These are phyloP conservation scores for Caenorhabditis afra DNA, from an alignment of 2,888 invertebrate species.

Conservation along the genomic window DNA sequence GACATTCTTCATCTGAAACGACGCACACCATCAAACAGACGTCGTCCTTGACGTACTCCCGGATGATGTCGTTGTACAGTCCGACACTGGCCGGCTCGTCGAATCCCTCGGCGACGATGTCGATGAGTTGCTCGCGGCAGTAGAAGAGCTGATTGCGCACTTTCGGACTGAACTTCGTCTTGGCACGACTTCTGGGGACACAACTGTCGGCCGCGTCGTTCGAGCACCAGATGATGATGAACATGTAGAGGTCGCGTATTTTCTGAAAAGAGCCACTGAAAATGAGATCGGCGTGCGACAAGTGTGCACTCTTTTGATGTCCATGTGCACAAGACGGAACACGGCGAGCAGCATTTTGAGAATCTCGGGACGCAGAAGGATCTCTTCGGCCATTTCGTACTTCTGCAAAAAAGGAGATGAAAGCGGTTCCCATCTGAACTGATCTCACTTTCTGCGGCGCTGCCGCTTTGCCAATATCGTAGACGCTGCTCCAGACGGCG, in stretches of 20 bases:
- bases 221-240: conserved; percentile 31
- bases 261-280: conserved; percentile 23
- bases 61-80: conserved; percentile 42
- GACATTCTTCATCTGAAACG: neutral
- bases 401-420: conserved; percentile 3
- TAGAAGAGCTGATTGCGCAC: conserved; percentile 21
- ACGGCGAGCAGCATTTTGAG: conserved; percentile 11
- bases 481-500: conserved; percentile 17
- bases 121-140: conserved; percentile 9
- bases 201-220: conserved; percentile 19
- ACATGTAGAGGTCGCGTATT: conserved; percentile 37
- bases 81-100: conserved; percentile 9
- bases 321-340: conserved; percentile 4
- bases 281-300: neutral
- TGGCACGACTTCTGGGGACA: conserved; percentile 8
- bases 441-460: conserved; percentile 44
- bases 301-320: conserved; percentile 7
- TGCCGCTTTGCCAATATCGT: conserved; percentile 13
- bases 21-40: conserved; percentile 5
- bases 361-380: conserved; percentile 26
- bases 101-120: conserved; percentile 35
- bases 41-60: conserved; percentile 28
- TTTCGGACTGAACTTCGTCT: conserved; percentile 11
- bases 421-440: too few species aligned
- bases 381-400: conserved; percentile 34